Base-by-base conservation (phyloP, 2,113 vertebrate genomes). In the Rana temporaria region DNA sequence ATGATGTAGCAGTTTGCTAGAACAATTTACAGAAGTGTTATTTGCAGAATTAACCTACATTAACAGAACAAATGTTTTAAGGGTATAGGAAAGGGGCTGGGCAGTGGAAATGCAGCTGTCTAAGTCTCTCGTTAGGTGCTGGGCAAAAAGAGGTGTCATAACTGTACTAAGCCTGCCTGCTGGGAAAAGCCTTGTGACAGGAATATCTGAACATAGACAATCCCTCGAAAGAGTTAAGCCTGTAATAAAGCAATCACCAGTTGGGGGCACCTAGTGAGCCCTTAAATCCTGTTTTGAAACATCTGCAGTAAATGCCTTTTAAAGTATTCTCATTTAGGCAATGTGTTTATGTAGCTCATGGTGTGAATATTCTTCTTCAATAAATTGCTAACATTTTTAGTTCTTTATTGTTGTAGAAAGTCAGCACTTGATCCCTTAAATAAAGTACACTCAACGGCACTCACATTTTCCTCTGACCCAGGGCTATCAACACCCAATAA, bases 1-100 rank as follows among this genome's bases (percentile, higher is more conserved):
- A 98, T 97, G 95, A 97, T 97, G 95, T 95, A 95, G 95, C 96
- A 96, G 96, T 98, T 97, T 96, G 94, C 91, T 94, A 95, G 95
- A 96, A 96, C 96, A 96, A 98, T 98, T 97, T 96, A 92, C 96
- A 92, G 92, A 95, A 96, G 95, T 95, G 95, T 96, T 97, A 96
- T 97, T 97, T 96, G 94, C 90, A 89, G 96, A 97, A 98, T 98
- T 96, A 98, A 98, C 93, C 95, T 89, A 90, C 93, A 96, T 97
- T 97, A 98, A 95, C 91, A 91, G 94, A 96, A 94, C 90, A 91
- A 95, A 95, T 95, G 92, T 91, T 93, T 89, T 89, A 91, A 91
- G 92, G 94, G 90, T 93, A 91, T 93, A 92, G 90, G 92, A 89
- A 93, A 90, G 89, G 42, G 91, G 91, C 90, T 92, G 93, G 90